Percentiles rank a stretch among this genome's conserved stretches.
These are phyloP conservation scores for Drosophila arawakana DNA, from an alignment of 1,140 invertebrate species.

Conservation along the genomic window DNA sequence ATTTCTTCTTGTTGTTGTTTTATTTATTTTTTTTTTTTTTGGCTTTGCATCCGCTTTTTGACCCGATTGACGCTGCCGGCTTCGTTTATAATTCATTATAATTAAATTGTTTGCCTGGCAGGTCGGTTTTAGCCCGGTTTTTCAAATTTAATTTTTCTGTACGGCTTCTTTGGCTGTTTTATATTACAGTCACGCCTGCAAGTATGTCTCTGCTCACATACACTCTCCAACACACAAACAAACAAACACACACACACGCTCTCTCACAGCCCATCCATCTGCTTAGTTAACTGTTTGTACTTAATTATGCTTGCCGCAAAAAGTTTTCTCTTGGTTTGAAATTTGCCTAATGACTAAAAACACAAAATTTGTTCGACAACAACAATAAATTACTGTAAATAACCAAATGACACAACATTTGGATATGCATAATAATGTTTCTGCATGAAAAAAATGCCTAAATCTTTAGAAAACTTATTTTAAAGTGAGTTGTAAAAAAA, in stretches of 20 bases:
- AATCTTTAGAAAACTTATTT: not conserved
- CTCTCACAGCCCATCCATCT: slow-evolving; percentile 8
- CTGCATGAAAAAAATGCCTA: slow-evolving; percentile 22
- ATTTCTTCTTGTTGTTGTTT: slow-evolving; percentile 7
- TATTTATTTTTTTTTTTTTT: slow-evolving; percentile 39
- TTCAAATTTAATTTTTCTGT: slow-evolving; percentile 64
- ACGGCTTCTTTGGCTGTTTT: slow-evolving; percentile 44
- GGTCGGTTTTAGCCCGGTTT: slow-evolving; percentile 40
- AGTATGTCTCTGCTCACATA: slow-evolving; percentile 35
- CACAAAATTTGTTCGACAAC: slow-evolving; percentile 31
- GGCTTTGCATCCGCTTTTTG: slow-evolving; percentile 42
- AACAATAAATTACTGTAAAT: slow-evolving; percentile 58
- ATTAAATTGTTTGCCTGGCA: slow-evolving; percentile 77
- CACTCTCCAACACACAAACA: not conserved
- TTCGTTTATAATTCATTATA: slow-evolving; percentile 80
- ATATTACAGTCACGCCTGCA: slow-evolving; percentile 38
- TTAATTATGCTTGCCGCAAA: slow-evolving; percentile 76
- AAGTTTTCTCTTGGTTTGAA: slow-evolving; percentile 56
- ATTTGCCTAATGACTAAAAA: slow-evolving; percentile 59
- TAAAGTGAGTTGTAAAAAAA: not conserved
- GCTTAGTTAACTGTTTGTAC: slow-evolving; percentile 60
- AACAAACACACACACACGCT: not conserved
- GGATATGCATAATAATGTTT: slow-evolving; percentile 32
- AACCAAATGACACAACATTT: slow-evolving; percentile 49
- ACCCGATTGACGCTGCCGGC: slow-evolving; percentile 43